A percentile compares a stretch with the other conserved stretches of the same genome.
These are phyloP conservation scores for Apodemus speciosus DNA, from an alignment of 2,113 vertebrate genomes.

Conservation along the genomic window DNA sequence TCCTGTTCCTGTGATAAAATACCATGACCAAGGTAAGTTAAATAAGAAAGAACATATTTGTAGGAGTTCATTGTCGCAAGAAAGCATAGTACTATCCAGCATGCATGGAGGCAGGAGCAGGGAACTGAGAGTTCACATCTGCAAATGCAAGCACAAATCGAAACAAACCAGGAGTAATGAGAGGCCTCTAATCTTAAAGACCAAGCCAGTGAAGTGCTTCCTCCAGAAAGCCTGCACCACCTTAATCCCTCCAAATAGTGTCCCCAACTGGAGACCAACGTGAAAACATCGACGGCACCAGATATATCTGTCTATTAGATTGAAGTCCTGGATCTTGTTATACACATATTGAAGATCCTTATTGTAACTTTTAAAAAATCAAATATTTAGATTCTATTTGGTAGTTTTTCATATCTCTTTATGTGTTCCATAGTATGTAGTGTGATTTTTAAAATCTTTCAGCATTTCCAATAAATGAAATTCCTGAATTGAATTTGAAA, in stretches of 20 bases:
- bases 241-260: too few relatives aligned
- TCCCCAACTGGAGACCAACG: background rate
- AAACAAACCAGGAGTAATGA: background rate
- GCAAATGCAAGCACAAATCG: background rate
- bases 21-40: background rate
- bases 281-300: background rate
- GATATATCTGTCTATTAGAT: background rate
- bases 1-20: background rate
- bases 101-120: background rate
- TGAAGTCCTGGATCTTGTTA: conserved; percentile 13
- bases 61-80: background rate
- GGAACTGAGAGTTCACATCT: background rate
- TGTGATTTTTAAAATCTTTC: background rate
- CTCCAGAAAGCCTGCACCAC: background rate
- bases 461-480: background rate
- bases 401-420: background rate
- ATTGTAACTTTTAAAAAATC: background rate
- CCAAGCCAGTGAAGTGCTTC: background rate
- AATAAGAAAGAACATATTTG: background rate
- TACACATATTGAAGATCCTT: background rate
- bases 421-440: background rate
- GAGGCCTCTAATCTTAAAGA: background rate
- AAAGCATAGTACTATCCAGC: background rate
- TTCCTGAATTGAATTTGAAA: conserved; percentile 21
- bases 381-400: conserved; percentile 6